Evolutionary conservation across 2,797 vertebrate genomes (phyloP).

Genomic region (Allobates femoralis): DNA sequence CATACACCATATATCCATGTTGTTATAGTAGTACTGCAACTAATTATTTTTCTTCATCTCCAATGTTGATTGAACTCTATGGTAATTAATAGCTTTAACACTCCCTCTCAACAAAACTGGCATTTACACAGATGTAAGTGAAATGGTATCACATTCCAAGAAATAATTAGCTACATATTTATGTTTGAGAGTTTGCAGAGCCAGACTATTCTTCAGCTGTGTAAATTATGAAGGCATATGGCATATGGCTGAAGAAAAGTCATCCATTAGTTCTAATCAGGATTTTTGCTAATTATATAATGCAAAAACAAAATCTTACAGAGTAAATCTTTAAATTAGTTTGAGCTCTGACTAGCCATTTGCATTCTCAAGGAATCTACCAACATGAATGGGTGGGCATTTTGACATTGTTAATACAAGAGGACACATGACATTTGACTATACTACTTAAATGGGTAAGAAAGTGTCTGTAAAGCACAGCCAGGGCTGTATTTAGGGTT

Average conservation of each 20-base stretch:
- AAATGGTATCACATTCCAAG: slow-evolving; percentile 50
- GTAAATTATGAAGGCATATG: slow-evolving; percentile 59
- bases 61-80: slow-evolving; percentile 44
- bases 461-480: not conserved
- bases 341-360: not conserved
- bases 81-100: slow-evolving; percentile 49
- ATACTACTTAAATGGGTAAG: not conserved
- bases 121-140: slow-evolving; percentile 43
- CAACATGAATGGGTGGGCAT: not conserved
- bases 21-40: slow-evolving; percentile 31
- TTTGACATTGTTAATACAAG: not conserved
- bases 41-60: slow-evolving; percentile 25
- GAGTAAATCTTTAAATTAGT: slow-evolving; percentile 5
- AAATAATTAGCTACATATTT: slow-evolving; percentile 58
- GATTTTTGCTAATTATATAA: slow-evolving; percentile 52
- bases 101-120: slow-evolving; percentile 24
- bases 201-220: slow-evolving; percentile 36
- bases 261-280: slow-evolving; percentile 34
- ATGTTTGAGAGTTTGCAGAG: slow-evolving; percentile 30
- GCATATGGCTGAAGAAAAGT: slow-evolving; percentile 40
- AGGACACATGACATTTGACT: not conserved
- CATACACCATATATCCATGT: slow-evolving; percentile 2
- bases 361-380: not conserved
- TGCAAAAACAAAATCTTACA: slow-evolving; percentile 23
- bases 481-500: no score